Conservation (phyloP, 2,797 vertebrate genomes). For the Cygnus olor region DNA sequence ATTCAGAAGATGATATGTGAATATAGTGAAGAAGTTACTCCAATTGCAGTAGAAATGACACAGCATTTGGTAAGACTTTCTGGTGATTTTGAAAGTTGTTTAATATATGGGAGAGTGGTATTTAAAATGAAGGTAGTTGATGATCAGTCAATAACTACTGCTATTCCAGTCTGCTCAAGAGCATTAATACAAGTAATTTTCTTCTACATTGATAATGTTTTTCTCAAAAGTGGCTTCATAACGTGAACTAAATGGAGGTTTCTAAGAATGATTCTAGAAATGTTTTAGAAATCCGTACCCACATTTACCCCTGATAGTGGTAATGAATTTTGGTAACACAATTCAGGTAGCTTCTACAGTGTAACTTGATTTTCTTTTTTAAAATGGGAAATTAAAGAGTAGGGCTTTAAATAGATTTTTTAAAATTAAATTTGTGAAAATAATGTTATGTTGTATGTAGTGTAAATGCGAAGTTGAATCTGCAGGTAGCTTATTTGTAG, state of each 20-base stretch:
- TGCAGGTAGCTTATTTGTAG: neutral
- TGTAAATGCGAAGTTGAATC: neutral
- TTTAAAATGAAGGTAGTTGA: neutral
- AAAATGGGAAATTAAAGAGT: neutral
- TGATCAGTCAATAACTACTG: neutral
- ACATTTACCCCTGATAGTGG: neutral
- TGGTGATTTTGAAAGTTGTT: neutral
- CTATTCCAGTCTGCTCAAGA: neutral
- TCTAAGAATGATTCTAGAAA: neutral
- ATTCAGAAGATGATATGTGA: conserved; percentile 99
- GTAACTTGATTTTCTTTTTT: neutral
- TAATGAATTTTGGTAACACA: neutral
- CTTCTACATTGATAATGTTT: neutral
- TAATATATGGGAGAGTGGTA: neutral
- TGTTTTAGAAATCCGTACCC: neutral
- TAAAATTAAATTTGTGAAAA: neutral
- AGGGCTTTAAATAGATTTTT: neutral
- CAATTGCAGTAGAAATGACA: conserved; percentile 99
- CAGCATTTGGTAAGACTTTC: conserved; percentile 92
- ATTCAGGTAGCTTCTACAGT: neutral
- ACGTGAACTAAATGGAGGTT: neutral
- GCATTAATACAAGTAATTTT: neutral
- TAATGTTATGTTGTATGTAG: neutral
- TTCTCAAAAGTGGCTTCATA: neutral
- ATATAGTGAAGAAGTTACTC: conserved; percentile 99